These are phyloP conservation scores for Drosophila robusta DNA, from an alignment of 2,888 invertebrate species.

Conservation along the genomic window DNA sequence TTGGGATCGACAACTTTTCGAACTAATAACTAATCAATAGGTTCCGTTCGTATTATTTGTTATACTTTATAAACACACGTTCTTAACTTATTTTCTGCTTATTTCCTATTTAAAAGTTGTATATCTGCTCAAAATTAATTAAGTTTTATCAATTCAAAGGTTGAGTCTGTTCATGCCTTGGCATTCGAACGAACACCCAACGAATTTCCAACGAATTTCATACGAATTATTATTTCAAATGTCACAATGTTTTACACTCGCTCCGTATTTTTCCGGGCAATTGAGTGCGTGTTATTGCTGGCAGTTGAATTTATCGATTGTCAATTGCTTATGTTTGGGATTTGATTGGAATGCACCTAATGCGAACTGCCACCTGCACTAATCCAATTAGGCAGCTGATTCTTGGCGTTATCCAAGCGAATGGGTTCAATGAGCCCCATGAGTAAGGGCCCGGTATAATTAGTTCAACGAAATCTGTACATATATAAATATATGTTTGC, in stretches of 20 bases:
- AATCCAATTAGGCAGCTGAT: conserved; percentile 67
- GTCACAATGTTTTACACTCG: neutral
- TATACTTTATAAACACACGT: no score
- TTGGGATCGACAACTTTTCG: no score
- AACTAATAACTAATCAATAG: no score
- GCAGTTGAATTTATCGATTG: conserved; percentile 52
- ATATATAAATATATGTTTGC: no score
- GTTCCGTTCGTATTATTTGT: no score
- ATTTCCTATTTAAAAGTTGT: no score
- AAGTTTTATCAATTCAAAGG: no score
- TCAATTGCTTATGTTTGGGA: conserved; percentile 30
- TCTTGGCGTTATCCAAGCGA: conserved; percentile 2
- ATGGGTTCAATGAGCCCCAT: conserved; percentile 49
- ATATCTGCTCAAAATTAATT: no score
- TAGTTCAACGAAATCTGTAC: neutral
- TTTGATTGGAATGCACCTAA: conserved; percentile 60
- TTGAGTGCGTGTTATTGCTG: neutral
- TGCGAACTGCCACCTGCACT: conserved; percentile 28
- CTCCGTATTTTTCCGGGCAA: neutral
- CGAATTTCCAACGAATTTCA: no score
- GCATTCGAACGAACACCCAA: neutral
- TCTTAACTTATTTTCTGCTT: no score
- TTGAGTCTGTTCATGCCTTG: no score
- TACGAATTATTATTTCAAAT: neutral
- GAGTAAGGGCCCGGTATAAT: neutral